Conservation (phyloP, 2,888 invertebrate genomes). For the Micropterix aruncella region DNA sequence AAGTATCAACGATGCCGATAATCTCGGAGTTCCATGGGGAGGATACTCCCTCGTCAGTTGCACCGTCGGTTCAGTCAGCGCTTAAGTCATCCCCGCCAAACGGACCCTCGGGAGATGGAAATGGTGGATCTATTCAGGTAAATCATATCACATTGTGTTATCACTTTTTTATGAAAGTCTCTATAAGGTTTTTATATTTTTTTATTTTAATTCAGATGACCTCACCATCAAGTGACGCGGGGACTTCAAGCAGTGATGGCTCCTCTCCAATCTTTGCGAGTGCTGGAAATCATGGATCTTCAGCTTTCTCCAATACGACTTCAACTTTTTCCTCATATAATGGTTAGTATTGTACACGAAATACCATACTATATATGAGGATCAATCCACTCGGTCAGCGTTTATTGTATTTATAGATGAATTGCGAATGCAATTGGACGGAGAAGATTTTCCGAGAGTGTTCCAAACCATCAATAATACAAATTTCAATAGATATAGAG, state of each 20-base stretch:
- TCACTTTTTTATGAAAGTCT: background rate
- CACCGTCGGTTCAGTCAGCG: background rate
- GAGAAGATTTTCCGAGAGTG: no score
- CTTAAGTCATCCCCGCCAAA: constrained; percentile 1
- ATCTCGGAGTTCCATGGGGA: constrained; percentile 5
- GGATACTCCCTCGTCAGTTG: background rate
- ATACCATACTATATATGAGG: no score
- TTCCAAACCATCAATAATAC: no score
- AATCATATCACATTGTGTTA: background rate
- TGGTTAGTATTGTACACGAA: background rate
- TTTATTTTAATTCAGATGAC: background rate
- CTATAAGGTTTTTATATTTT: background rate
- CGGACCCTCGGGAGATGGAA: constrained; percentile 1
- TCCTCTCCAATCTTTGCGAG: background rate
- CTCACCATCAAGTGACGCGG: background rate
- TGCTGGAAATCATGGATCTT: background rate
- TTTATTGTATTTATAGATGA: no score
- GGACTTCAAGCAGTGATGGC: background rate
- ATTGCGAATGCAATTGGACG: no score
- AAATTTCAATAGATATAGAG: no score
- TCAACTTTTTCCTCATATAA: background rate
- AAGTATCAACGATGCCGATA: constrained; percentile 8
- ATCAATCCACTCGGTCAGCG: no score
- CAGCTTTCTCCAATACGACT: background rate
- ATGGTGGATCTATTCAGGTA: background rate